Evolutionary conservation across 2,888 invertebrate genomes (phyloP).

Genomic region (Labia minor): DNA sequence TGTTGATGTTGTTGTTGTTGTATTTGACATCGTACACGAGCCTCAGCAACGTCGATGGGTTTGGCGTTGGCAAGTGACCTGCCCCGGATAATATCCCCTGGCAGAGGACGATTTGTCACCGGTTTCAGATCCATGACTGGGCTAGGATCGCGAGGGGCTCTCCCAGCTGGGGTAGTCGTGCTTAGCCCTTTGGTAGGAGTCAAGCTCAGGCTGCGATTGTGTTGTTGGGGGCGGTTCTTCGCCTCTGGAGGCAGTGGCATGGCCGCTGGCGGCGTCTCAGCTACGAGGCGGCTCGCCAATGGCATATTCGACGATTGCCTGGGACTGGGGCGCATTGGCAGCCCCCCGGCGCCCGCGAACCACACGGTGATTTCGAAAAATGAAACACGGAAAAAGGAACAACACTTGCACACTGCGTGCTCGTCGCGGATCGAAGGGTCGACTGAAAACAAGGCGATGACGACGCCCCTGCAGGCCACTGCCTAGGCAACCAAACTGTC

Average conservation of each 20-base stretch:
- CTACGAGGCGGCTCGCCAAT: conserved; percentile 18
- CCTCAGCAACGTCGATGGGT: not conserved
- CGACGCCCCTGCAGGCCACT: not conserved
- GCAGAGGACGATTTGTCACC: not conserved
- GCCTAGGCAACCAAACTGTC: conserved; percentile 13
- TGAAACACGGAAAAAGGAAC: not conserved
- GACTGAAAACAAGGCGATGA: not conserved
- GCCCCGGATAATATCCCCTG: not conserved
- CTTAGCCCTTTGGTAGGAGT: not conserved
- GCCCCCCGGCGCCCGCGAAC: conserved; percentile 31
- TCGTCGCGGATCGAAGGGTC: not conserved
- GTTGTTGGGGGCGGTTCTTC: not conserved
- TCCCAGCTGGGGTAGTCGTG: not conserved
- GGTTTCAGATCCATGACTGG: not conserved
- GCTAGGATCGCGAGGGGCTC: not conserved
- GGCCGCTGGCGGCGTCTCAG: conserved; percentile 22
- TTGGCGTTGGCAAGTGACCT: not conserved
- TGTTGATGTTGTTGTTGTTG: not conserved
- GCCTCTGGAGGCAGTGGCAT: conserved; percentile 23
- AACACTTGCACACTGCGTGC: conserved; percentile 13
- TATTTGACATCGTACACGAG: not conserved
- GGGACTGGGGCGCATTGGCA: conserved; percentile 28
- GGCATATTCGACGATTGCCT: conserved; percentile 21
- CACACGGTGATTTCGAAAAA: conserved; percentile 28
- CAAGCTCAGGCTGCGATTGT: not conserved